Percentiles rank a stretch among this genome's conserved stretches.
Conservation (phyloP, 1,140 invertebrate genomes). For the Polyergus mexicanus region DNA sequence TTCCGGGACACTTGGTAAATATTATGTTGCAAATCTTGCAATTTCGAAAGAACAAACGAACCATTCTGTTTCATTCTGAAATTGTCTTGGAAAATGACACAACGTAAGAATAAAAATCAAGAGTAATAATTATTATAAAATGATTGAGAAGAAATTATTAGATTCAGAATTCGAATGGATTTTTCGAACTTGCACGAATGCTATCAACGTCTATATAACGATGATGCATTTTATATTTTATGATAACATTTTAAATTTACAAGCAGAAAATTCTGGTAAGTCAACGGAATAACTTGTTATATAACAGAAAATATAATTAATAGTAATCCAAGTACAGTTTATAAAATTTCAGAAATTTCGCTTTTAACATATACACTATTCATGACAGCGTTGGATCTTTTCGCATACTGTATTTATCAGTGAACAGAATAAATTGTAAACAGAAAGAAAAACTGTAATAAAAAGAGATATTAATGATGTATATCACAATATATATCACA, state of each 20-base stretch:
- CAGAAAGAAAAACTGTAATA: conserved; percentile 1
- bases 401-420: conserved; percentile 77
- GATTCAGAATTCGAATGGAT: conserved; percentile 82
- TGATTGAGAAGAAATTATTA: conserved; percentile 50
- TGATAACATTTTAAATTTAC: conserved; percentile 73
- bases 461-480: conserved; percentile 19
- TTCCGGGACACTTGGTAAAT: background rate
- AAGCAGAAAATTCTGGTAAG: conserved; percentile 73
- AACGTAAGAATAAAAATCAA: background rate
- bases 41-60: conserved; percentile 1
- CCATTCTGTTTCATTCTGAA: background rate
- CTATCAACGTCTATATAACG: conserved; percentile 79
- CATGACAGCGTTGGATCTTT: conserved; percentile 75
- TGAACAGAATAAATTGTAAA: conserved; percentile 17
- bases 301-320: conserved; percentile 16
- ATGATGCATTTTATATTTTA: conserved; percentile 79
- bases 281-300: conserved; percentile 14
- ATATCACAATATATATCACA: background rate
- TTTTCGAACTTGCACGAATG: conserved; percentile 77
- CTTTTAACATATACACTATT: conserved; percentile 75
- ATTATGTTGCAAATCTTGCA: too few relatives aligned
- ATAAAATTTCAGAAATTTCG: conserved; percentile 71
- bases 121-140: background rate
- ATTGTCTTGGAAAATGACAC: background rate
- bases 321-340: background rate